Percentiles rank a stretch among this genome's conserved stretches.
phyloP scores from a whole-genome alignment of 2,113 vertebrate genomes.

The Carassius auratus region DNA sequence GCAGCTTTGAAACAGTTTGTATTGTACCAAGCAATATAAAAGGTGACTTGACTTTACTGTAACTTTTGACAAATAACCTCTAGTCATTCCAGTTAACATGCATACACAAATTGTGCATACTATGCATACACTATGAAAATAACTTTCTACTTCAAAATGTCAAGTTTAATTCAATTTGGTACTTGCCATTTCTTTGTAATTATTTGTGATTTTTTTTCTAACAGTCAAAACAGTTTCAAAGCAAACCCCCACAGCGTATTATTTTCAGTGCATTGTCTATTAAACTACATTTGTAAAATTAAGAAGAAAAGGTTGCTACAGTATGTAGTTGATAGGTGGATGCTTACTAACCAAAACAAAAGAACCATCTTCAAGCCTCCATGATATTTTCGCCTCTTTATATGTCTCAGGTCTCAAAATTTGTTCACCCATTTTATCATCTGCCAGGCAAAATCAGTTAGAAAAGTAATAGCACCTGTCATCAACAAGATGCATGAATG shows the following conservation, averaged over 20 bases:
- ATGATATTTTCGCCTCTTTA: neutral
- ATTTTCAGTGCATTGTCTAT: no score
- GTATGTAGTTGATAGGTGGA: neutral
- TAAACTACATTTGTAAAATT: no score
- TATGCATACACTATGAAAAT: no score
- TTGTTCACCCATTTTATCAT: neutral
- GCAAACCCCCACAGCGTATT: no score
- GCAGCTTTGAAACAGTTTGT: no score
- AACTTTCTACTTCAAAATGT: no score
- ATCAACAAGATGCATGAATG: neutral
- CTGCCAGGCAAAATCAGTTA: neutral
- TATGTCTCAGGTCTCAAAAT: neutral
- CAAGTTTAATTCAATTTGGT: no score
- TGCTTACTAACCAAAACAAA: neutral
- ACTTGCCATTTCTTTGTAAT: no score
- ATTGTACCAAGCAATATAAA: no score
- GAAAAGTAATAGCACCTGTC: slow-evolving; percentile 5
- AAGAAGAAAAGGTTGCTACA: neutral
- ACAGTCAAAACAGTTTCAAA: no score
- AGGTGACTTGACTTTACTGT: no score
- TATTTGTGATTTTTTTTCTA: no score
- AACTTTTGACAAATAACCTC: neutral
- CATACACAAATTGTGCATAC: neutral
- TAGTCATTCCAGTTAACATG: neutral
- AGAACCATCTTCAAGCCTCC: neutral